Percentiles rank a stretch among this genome's conserved stretches.
phyloP scores from a whole-genome alignment of 1,140 invertebrate species.

The Drosophila carrolli region DNA sequence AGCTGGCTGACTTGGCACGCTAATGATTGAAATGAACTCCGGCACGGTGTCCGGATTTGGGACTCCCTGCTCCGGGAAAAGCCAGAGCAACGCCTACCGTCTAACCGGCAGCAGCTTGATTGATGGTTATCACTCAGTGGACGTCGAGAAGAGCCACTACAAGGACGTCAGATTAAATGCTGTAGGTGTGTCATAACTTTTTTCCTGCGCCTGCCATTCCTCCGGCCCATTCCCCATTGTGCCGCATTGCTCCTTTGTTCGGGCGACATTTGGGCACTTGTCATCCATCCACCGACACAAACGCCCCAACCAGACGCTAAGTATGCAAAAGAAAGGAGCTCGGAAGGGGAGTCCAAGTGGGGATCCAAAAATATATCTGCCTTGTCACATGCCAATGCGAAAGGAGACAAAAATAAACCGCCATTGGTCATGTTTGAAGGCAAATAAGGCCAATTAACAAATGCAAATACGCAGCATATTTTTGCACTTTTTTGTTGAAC shows the following conservation, averaged over 20 bases:
- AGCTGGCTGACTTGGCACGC: constrained; percentile 59
- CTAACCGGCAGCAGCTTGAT: constrained; percentile 70
- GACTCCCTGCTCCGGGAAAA: constrained; percentile 27
- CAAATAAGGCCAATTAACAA: constrained; percentile 79
- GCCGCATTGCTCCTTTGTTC: constrained; percentile 67
- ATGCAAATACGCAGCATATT: constrained; percentile 55
- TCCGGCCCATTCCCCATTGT: constrained; percentile 41
- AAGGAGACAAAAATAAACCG: constrained; percentile 24
- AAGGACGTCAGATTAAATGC: constrained; percentile 77
- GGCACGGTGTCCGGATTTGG: constrained; percentile 8
- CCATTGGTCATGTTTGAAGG: constrained; percentile 70
- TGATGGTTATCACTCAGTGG: constrained; percentile 81
- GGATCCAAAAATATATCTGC: constrained; percentile 42
- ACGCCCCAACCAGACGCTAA: constrained; percentile 39
- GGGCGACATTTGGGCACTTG: constrained; percentile 52
- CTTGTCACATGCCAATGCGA: constrained; percentile 24
- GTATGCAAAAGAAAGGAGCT: constrained; percentile 28
- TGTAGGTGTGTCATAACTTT: constrained; percentile 82
- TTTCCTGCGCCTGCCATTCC: constrained; percentile 12
- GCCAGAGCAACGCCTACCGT: constrained; percentile 67
- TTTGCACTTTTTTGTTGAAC: constrained; percentile 1
- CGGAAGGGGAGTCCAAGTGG: constrained; percentile 31
- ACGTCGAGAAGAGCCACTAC: constrained; percentile 46
- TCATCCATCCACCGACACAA: constrained; percentile 54
- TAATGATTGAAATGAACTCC: constrained; percentile 83